A percentile compares a stretch with the other conserved stretches of the same genome.
Evolutionary conservation across 2,888 invertebrate species (phyloP).

Genomic region (Tineola bisselliella): DNA sequence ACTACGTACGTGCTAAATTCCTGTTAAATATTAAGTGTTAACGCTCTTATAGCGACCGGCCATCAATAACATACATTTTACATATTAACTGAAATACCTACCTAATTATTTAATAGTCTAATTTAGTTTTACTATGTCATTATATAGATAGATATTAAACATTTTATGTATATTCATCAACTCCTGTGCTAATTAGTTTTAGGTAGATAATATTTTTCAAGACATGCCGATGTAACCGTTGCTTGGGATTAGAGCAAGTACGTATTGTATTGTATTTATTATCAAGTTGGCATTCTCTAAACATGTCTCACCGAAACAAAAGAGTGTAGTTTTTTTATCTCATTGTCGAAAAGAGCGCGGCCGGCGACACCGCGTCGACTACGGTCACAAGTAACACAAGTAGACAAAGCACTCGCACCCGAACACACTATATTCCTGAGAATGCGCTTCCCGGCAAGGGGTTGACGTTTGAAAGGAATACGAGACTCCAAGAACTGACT

Average conservation of each 20-base stretch:
- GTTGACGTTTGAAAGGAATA: constrained; percentile 8
- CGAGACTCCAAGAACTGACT: background rate
- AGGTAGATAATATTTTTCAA: background rate
- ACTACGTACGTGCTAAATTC: background rate
- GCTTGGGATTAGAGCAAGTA: background rate
- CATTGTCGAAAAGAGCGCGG: constrained; percentile 1
- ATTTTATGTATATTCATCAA: no score
- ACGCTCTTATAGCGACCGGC: background rate
- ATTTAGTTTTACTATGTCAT: no score
- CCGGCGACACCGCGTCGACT: constrained; percentile 2
- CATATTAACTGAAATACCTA: no score
- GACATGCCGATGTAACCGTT: background rate
- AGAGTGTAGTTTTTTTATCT: constrained; percentile 5
- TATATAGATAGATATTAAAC: no score
- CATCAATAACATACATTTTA: background rate
- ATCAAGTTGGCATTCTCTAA: constrained; percentile 9
- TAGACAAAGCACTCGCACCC: background rate
- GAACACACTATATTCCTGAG: constrained; percentile 8
- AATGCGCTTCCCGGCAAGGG: constrained; percentile 4
- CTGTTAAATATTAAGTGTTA: background rate
- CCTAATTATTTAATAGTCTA: no score
- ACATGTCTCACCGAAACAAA: constrained; percentile 4
- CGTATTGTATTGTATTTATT: background rate
- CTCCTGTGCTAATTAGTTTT: background rate
- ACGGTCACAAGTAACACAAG: background rate